These are phyloP conservation scores for Drosophila formosana DNA, from an alignment of 2,888 invertebrate species.

Conservation along the genomic window DNA sequence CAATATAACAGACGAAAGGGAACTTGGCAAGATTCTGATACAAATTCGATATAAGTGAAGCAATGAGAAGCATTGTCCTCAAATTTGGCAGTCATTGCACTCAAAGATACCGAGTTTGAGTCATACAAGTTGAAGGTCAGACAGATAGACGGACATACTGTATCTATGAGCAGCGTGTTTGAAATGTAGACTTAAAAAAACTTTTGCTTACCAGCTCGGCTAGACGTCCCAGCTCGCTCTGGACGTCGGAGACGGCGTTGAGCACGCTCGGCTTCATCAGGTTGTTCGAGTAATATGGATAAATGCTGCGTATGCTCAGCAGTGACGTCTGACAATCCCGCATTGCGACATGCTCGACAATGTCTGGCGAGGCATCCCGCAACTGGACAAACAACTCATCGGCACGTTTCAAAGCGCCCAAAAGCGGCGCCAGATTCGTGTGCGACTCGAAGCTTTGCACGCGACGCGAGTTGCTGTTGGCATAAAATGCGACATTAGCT, in stretches of 20 bases:
- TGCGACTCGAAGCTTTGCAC: conserved; percentile 84
- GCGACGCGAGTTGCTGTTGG: conserved; percentile 78
- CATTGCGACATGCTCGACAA: conserved; percentile 69
- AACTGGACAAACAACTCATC: conserved; percentile 76
- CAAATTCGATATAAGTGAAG: no score
- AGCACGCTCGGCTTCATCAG: conserved; percentile 80
- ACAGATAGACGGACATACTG: not conserved
- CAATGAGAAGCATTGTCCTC: not conserved
- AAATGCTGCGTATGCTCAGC: conserved; percentile 77
- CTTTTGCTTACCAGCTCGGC: conserved; percentile 67
- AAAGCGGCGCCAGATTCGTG: conserved; percentile 80
- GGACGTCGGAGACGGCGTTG: conserved; percentile 82
- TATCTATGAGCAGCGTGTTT: no score
- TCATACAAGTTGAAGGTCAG: no score
- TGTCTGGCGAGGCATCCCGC: conserved; percentile 67
- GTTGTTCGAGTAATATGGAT: conserved; percentile 80
- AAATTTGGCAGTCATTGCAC: not conserved
- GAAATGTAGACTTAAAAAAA: not conserved
- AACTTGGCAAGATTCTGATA: no score
- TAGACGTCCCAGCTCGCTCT: conserved; percentile 78
- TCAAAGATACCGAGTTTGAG: not conserved
- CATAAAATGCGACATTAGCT: no score
- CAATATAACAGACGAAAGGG: no score
- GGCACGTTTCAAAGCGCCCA: conserved; percentile 78
- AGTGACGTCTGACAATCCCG: conserved; percentile 74